Conservation (phyloP, 2,797 vertebrate species). For the Coreius guichenoti region DNA sequence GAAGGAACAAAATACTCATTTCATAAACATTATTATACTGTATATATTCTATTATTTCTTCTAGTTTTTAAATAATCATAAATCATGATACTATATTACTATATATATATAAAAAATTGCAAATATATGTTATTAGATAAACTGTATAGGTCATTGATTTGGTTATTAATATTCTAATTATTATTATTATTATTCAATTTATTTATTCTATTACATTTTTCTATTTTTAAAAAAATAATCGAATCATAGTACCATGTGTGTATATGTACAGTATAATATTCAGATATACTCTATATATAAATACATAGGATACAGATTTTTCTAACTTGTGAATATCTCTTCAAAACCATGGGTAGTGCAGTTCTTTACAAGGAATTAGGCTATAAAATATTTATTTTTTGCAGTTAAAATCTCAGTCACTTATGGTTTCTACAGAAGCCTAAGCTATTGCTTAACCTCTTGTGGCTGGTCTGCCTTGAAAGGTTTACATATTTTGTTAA, state of each 20-base stretch:
- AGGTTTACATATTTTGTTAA: slow-evolving; percentile 4
- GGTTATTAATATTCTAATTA: no score
- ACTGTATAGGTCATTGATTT: no score
- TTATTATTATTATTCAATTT: no score
- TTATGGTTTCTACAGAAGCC: not conserved
- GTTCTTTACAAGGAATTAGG: not conserved
- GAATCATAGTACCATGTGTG: no score
- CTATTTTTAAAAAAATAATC: no score
- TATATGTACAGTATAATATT: not conserved
- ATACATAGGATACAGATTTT: not conserved
- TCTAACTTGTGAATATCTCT: not conserved
- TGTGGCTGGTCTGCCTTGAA: not conserved
- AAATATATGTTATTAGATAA: no score
- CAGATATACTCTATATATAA: not conserved
- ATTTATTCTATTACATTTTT: no score
- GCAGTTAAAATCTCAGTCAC: not conserved
- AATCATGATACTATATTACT: no score
- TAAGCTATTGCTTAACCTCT: not conserved
- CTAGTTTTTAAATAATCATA: no score
- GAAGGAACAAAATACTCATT: not conserved
- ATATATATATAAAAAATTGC: no score
- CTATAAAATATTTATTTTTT: not conserved
- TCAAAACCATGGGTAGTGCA: not conserved
- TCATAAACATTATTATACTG: not conserved
- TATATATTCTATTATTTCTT: not conserved